phyloP scores from a whole-genome alignment of 2,797 vertebrate species.

The Neoniphon sammara region DNA sequence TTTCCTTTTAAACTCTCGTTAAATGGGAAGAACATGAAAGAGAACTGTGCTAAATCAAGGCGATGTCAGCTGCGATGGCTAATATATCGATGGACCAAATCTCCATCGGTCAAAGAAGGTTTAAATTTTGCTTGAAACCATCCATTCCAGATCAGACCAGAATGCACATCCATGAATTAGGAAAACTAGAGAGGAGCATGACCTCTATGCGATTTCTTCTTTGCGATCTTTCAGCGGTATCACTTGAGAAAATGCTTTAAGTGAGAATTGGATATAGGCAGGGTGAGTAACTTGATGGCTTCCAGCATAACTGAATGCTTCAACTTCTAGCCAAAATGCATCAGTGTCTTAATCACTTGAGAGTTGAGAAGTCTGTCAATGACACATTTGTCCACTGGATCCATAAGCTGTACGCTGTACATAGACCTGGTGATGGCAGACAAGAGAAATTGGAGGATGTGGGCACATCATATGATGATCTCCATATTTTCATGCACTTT shows the following conservation, averaged over 20 bases:
- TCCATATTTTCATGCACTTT: too few relatives aligned
- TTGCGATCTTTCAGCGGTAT: conserved; percentile 18
- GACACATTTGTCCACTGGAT: conserved; percentile 32
- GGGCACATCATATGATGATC: neutral
- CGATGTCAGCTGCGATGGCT: neutral
- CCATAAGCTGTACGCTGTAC: conserved; percentile 41
- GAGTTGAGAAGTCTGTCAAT: conserved; percentile 37
- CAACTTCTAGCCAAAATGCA: conserved; percentile 51
- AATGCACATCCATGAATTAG: conserved; percentile 4
- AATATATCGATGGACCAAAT: neutral
- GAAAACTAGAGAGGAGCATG: neutral
- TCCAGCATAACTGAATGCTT: conserved; percentile 40
- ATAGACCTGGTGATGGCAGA: neutral
- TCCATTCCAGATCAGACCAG: conserved; percentile 5
- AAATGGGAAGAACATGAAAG: too few relatives aligned
- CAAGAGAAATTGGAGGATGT: neutral
- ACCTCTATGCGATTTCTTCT: neutral
- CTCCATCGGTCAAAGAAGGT: conserved; percentile 5
- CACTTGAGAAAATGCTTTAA: conserved; percentile 7
- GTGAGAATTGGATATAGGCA: conserved; percentile 17
- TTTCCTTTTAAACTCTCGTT: too few relatives aligned
- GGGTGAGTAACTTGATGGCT: conserved; percentile 5
- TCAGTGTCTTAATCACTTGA: conserved; percentile 41
- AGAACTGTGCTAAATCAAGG: too few relatives aligned
- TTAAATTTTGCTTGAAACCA: neutral